Percentiles rank a stretch among this genome's conserved stretches.
phyloP scores from a whole-genome alignment of 2,888 invertebrate species.

The Atethmia centrago region DNA sequence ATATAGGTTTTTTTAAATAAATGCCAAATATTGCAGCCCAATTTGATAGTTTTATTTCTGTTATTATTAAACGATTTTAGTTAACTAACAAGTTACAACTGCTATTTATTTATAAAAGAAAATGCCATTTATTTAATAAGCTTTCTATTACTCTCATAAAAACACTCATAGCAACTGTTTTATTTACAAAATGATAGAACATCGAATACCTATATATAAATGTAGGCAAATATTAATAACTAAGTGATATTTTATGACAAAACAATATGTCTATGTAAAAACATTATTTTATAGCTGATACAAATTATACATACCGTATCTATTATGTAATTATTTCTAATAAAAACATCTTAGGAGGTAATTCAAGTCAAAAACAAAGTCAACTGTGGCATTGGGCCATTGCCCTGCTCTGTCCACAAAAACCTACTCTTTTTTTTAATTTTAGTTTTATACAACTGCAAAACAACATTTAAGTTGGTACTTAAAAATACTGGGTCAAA shows the following conservation, averaged over 20 bases:
- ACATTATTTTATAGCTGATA: not conserved
- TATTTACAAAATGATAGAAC: slow-evolving; percentile 26
- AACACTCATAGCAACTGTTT: slow-evolving; percentile 2
- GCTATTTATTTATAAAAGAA: not conserved
- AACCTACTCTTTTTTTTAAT: not conserved
- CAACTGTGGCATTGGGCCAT: not conserved
- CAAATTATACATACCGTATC: not conserved
- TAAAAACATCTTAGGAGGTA: slow-evolving; percentile 2
- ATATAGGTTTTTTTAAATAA: slow-evolving; percentile 46
- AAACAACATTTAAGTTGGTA: slow-evolving; percentile 1
- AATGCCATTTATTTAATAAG: not conserved
- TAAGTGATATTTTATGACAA: not conserved
- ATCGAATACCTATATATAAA: not conserved
- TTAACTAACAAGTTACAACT: not conserved
- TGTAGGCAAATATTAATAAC: not conserved
- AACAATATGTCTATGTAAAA: not conserved
- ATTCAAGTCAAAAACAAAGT: slow-evolving; percentile 1
- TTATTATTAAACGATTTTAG: no score
- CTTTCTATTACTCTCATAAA: not conserved
- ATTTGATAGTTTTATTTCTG: slow-evolving; percentile 36
- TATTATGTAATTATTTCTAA: not conserved
- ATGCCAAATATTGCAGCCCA: slow-evolving; percentile 53
- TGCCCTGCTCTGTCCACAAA: slow-evolving; percentile 8
- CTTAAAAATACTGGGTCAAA: not conserved
- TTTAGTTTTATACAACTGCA: not conserved